A percentile compares a stretch with the other conserved stretches of the same genome.
Conservation (phyloP, 2,888 invertebrate genomes). For the Quadroppia sp. region DNA sequence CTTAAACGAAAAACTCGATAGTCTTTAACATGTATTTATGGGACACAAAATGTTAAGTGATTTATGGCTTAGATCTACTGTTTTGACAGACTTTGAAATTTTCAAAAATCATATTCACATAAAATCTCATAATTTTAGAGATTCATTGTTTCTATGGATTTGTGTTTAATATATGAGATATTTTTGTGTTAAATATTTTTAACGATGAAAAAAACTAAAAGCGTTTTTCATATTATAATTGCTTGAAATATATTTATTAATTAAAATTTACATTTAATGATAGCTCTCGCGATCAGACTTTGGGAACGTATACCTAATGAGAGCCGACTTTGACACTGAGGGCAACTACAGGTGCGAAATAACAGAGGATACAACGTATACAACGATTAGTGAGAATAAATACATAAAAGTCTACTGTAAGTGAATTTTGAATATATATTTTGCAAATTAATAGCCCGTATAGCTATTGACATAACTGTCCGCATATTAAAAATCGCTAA, state of each 20-base stretch:
- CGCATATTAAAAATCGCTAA: no score
- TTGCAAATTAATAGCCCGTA: no score
- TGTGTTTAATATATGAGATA: not conserved
- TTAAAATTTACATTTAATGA: not conserved
- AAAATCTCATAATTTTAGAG: no score
- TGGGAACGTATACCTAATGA: constrained; percentile 22
- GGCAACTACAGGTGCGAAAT: constrained; percentile 41
- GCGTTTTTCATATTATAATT: no score
- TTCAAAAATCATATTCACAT: not conserved
- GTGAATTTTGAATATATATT: not conserved
- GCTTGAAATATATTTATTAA: not conserved
- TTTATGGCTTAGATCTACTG: constrained; percentile 26
- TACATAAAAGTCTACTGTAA: constrained; percentile 40
- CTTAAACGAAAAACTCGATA: no score
- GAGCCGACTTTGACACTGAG: constrained; percentile 37
- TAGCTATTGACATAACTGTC: no score
- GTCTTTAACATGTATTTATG: no score
- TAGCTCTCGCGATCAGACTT: not conserved
- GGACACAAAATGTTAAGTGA: constrained; percentile 7
- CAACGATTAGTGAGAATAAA: constrained; percentile 30
- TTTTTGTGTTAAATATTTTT: no score
- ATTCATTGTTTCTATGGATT: not conserved
- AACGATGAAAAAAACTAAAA: no score
- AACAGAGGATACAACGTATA: constrained; percentile 20
- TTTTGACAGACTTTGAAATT: constrained; percentile 2